Evolutionary conservation across 2,888 invertebrate genomes (phyloP).

Genomic region (Amitus sp.): DNA sequence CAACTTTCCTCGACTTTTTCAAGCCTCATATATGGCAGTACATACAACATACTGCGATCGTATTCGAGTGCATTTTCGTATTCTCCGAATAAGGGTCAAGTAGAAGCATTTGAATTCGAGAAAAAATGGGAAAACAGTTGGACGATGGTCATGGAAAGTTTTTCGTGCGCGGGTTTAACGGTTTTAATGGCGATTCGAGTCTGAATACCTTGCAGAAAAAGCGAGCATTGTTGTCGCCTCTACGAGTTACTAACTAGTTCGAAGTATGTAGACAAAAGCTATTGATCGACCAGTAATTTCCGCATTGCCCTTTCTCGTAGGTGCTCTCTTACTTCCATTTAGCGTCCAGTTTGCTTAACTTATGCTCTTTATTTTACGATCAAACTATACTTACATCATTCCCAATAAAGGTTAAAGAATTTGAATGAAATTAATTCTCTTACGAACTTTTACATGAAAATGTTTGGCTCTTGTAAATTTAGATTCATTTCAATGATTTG

Average conservation of each 20-base stretch:
- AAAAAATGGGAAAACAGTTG: background rate
- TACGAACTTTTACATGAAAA: too few relatives aligned
- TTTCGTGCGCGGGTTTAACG: background rate
- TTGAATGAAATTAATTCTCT: too few relatives aligned
- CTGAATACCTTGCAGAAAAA: conserved; percentile 1
- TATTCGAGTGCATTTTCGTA: too few relatives aligned
- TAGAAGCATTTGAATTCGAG: background rate
- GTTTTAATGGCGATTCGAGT: conserved; percentile 14
- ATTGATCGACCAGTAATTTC: conserved; percentile 15
- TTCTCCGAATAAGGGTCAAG: background rate
- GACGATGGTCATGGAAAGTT: conserved; percentile 1
- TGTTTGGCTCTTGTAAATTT: too few relatives aligned
- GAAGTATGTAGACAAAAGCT: conserved; percentile 15
- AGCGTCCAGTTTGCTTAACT: background rate
- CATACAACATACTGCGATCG: too few relatives aligned
- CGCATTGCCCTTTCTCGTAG: background rate
- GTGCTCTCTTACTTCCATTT: conserved; percentile 3
- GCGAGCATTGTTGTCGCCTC: conserved; percentile 5
- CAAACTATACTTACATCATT: too few relatives aligned
- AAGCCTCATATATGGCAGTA: too few relatives aligned
- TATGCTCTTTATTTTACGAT: background rate
- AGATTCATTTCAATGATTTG: too few relatives aligned
- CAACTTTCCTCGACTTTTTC: too few relatives aligned
- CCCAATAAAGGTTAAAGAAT: too few relatives aligned
- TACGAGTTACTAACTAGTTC: conserved; percentile 16